A percentile compares a stretch with the other conserved stretches of the same genome.
phyloP scores from a whole-genome alignment of 2,113 vertebrate species.

The Crotalus tigris region DNA sequence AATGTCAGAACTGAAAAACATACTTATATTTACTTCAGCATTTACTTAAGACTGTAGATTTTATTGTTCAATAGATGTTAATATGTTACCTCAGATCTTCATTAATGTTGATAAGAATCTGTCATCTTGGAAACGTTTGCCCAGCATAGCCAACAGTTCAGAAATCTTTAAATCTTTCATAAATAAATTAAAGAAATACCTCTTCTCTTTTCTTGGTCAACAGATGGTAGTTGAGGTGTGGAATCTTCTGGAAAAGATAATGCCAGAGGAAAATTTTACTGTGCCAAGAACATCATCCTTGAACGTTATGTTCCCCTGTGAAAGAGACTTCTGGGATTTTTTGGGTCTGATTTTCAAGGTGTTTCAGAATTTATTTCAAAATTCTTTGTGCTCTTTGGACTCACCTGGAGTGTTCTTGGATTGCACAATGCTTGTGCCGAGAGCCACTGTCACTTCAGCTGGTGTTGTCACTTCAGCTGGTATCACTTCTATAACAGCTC shows the following conservation, averaged over 20 bases:
- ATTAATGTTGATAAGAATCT: not conserved
- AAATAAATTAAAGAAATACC: not conserved
- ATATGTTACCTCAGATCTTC: not conserved
- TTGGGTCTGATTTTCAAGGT: not conserved
- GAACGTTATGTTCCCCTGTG: not conserved
- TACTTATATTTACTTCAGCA: too few relatives aligned
- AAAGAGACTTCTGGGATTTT: not conserved
- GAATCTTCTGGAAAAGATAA: not conserved
- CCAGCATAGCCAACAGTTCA: not conserved
- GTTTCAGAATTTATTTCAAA: not conserved
- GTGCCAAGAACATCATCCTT: not conserved
- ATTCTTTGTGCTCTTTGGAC: not conserved
- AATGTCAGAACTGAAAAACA: not conserved
- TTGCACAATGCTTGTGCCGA: not conserved
- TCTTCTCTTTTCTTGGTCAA: not conserved
- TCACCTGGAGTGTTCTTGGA: not conserved
- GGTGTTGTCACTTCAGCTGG: not conserved
- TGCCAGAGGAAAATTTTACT: not conserved
- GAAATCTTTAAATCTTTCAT: not conserved
- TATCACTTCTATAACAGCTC: not conserved
- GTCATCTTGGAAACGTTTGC: not conserved
- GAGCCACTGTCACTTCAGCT: too few relatives aligned
- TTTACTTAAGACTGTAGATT: not conserved
- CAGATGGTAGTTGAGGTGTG: not conserved
- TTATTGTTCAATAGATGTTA: not conserved